Evolutionary conservation across 2,797 vertebrate species (phyloP), one percentile per base, ranked within the genome.

Genomic region (Sphenopsis melanotis): DNA sequence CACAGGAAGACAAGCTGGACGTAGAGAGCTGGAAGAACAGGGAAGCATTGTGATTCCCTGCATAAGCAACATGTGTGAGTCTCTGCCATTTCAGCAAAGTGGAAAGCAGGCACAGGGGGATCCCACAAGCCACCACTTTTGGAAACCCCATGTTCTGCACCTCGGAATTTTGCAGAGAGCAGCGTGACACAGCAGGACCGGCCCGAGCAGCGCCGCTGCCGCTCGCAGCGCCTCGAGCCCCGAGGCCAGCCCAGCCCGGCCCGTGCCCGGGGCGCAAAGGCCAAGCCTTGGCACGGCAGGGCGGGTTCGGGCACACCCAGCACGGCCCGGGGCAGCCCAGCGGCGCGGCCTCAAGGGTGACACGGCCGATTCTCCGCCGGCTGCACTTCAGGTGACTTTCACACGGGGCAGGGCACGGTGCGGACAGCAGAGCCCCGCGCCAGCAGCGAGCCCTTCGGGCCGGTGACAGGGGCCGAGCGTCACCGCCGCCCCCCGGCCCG

Each of bases 241-340:
- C 0, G 15, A 6, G 21, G 9, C n/a, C 46, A 11, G 29, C 41
- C 37, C 76, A 0, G 70, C 60, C 12, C 63, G 11, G 57, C 2
- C 63, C 49, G 23, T 3, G 57, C 57, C 72, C 32, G 32, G 36
- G 17, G 61, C 39, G 15, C 5, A 2, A 0, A 18, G 27, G 46
- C 4, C 1, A 32, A 47, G 39, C 32, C 50, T 18, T 3, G 63
- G 66, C 72, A 39, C 6, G 6, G 5, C 10, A 32, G 36, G 27
- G 69, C 47, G 29, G 4, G 18, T 12, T 37, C 52, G 36, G 53
- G 22, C 22, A 6, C 30, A 10, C 23, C 46, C 77, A 26, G 8
- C 0, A 3, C 32, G 3, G n/a, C 59, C n/a, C 26, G 13, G 3
- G 8, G 5, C 0, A 30, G n/a, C 29, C 15, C 42, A 1, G 50